These are phyloP conservation scores for Parasteatoda tepidariorum DNA, from an alignment of 1,140 invertebrate species.

Conservation along the genomic window DNA sequence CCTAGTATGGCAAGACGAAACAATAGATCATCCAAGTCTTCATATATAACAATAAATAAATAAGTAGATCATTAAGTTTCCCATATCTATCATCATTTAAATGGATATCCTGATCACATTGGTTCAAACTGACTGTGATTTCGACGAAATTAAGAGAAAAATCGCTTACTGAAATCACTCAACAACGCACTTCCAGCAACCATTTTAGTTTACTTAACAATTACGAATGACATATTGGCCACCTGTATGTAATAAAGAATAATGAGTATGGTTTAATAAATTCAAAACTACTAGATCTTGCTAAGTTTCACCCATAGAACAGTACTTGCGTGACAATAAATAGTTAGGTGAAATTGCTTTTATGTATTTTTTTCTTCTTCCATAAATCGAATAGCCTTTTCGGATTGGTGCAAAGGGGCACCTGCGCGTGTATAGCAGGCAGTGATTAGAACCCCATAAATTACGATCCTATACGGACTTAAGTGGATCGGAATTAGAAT, in stretches of 20 bases:
- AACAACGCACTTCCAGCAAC: no score
- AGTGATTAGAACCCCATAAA: slow-evolving; percentile 42
- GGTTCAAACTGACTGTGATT: no score
- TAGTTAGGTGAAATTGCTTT: not conserved
- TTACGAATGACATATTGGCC: not conserved
- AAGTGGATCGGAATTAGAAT: slow-evolving; percentile 19
- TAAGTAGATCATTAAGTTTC: no score
- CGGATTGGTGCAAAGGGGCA: not conserved
- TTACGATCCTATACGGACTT: not conserved
- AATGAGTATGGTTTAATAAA: not conserved
- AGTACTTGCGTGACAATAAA: not conserved
- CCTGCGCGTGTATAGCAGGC: not conserved
- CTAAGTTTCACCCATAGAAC: not conserved
- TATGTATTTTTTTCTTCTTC: not conserved
- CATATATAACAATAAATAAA: no score
- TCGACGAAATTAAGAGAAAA: no score
- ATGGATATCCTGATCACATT: no score
- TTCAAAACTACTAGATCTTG: not conserved
- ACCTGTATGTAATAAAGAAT: not conserved
- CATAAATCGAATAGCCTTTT: no score
- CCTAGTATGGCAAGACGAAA: no score
- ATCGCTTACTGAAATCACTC: no score
- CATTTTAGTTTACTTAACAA: not conserved
- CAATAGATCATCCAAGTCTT: no score
- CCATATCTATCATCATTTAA: no score